Percentiles rank a stretch among this genome's conserved stretches.
phyloP scores from a whole-genome alignment of 2,888 invertebrate genomes.

The Sympetrum striolatum region DNA sequence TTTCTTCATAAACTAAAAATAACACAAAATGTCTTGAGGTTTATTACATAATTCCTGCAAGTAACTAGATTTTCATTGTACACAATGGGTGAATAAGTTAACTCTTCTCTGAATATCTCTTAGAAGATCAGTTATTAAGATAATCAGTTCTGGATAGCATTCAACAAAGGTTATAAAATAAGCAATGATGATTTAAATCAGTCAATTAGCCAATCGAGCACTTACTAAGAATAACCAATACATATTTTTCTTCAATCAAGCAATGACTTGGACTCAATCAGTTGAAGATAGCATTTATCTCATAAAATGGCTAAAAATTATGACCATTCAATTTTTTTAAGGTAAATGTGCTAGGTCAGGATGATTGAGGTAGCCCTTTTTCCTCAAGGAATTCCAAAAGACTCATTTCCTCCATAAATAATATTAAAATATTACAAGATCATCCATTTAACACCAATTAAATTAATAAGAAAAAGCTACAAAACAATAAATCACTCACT shows the following conservation, averaged over 20 bases:
- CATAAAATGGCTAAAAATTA: not conserved
- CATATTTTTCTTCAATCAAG: not conserved
- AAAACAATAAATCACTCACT: not conserved
- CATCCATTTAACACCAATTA: not conserved
- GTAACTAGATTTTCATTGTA: too few relatives aligned
- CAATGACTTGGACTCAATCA: not conserved
- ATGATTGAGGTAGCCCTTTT: constrained; percentile 13
- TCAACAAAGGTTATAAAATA: too few relatives aligned
- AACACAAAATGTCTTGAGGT: too few relatives aligned
- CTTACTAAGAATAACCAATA: not conserved
- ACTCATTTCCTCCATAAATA: not conserved
- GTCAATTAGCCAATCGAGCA: not conserved
- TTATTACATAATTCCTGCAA: too few relatives aligned
- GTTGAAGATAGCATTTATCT: not conserved
- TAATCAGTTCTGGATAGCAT: too few relatives aligned
- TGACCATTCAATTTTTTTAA: too few relatives aligned
- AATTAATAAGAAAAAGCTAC: not conserved
- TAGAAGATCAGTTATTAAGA: too few relatives aligned
- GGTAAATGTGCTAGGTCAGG: not conserved
- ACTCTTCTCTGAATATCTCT: too few relatives aligned
- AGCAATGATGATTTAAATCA: too few relatives aligned
- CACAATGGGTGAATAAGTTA: too few relatives aligned
- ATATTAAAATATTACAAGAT: not conserved
- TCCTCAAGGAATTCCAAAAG: constrained; percentile 7
- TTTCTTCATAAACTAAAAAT: too few relatives aligned